phyloP scores from a whole-genome alignment of 2,797 vertebrate genomes.

The Protosalanx chinensis region DNA sequence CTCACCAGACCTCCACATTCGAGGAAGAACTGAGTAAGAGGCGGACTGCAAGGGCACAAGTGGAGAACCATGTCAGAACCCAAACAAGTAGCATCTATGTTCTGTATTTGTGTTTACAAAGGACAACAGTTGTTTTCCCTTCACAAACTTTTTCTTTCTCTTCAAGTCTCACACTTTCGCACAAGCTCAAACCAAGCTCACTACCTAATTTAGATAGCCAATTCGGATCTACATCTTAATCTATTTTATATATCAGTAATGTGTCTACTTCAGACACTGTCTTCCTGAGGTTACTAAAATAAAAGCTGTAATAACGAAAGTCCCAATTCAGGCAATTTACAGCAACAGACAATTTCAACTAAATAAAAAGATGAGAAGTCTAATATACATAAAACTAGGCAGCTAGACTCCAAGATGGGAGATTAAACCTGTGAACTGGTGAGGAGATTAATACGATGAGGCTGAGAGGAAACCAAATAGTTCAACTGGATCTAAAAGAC shows the following conservation, averaged over 20 bases:
- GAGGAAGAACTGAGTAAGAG: slow-evolving; percentile 93
- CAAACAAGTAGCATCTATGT: slow-evolving; percentile 9
- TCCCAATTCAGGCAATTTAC: slow-evolving; percentile 21
- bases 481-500: slow-evolving; percentile 54
- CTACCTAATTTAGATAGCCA: slow-evolving; percentile 61
- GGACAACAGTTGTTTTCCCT: too few relatives aligned
- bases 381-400: neutral
- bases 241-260: neutral
- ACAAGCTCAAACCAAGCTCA: slow-evolving; percentile 46
- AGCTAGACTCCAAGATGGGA: neutral
- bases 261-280: neutral
- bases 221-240: slow-evolving; percentile 60
- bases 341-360: slow-evolving; percentile 4
- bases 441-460: slow-evolving; percentile 3
- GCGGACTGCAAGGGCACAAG: slow-evolving; percentile 75
- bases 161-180: slow-evolving; percentile 53
- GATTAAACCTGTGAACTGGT: slow-evolving; percentile 20
- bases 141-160: slow-evolving; percentile 12
- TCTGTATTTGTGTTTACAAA: too few relatives aligned
- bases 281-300: neutral
- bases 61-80: slow-evolving; percentile 2
- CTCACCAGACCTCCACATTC: slow-evolving; percentile 91
- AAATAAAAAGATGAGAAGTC: slow-evolving; percentile 6
- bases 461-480: slow-evolving; percentile 21
- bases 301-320: slow-evolving; percentile 22